Evolutionary conservation across 2,888 invertebrate species (phyloP).

Genomic region (Zhengitettix transpicula): DNA sequence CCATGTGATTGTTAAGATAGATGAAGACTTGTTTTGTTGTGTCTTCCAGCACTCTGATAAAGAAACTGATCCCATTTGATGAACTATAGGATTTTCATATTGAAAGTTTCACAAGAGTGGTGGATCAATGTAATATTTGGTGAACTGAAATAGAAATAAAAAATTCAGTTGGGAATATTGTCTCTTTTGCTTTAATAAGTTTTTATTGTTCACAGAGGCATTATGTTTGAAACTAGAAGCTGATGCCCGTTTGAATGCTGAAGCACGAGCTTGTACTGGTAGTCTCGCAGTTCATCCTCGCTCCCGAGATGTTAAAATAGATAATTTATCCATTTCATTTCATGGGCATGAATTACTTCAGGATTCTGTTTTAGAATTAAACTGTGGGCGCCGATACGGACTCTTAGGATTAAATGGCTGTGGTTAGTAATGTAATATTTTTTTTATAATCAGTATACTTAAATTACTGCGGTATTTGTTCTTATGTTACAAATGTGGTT

Average conservation of each 20-base stretch:
- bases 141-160: not conserved
- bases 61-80: too few species aligned
- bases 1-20: too few species aligned
- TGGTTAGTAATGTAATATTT: constrained; percentile 40
- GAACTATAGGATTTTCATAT: too few species aligned
- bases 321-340: constrained; percentile 92
- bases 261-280: constrained; percentile 87
- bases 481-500: too few species aligned
- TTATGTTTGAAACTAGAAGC: constrained; percentile 73
- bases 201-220: constrained; percentile 39
- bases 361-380: constrained; percentile 91
- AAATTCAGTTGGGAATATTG: not conserved
- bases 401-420: constrained; percentile 94
- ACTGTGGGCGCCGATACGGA: constrained; percentile 93
- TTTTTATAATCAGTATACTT: too few species aligned
- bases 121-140: not conserved
- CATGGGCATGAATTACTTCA: constrained; percentile 91
- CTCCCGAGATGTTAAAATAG: constrained; percentile 91
- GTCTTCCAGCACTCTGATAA: too few species aligned
- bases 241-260: constrained; percentile 83
- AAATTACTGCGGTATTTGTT: too few species aligned
- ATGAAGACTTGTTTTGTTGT: too few species aligned
- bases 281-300: constrained; percentile 88
- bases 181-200: not conserved
- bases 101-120: too few species aligned